Conservation (phyloP, 1,140 invertebrate species). For the Bombus picipes region DNA sequence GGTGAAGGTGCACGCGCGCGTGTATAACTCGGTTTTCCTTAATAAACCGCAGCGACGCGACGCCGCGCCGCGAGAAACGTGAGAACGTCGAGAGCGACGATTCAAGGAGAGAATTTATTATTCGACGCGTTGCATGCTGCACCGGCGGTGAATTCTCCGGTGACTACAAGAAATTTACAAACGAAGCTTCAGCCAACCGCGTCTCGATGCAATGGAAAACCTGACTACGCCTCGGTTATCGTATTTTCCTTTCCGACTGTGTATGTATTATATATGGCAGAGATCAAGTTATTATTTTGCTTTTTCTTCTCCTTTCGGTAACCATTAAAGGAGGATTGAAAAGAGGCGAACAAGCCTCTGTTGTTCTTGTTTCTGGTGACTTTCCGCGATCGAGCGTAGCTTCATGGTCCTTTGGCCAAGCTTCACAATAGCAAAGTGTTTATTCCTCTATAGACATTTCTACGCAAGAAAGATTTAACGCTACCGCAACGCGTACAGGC, state of each 20-base stretch:
- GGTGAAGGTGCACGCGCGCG: background rate
- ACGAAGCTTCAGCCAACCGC: background rate
- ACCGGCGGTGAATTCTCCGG: background rate
- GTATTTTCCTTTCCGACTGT: background rate
- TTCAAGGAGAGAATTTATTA: constrained; percentile 11
- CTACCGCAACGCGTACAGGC: too few species aligned
- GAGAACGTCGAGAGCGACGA: background rate
- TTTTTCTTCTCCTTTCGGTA: background rate
- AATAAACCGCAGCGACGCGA: constrained; percentile 10
- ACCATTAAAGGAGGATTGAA: background rate
- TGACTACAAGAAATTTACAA: constrained; percentile 3
- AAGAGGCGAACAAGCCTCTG: background rate
- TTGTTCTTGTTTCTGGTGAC: background rate
- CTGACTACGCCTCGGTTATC: background rate
- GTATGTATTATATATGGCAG: background rate
- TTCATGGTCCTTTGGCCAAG: background rate
- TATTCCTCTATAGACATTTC: too few species aligned
- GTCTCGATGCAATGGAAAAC: background rate
- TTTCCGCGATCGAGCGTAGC: background rate
- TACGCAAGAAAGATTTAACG: too few species aligned
- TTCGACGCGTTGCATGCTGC: background rate
- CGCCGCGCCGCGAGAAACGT: background rate
- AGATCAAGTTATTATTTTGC: background rate
- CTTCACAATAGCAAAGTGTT: too few species aligned
- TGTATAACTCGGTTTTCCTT: constrained; percentile 18